A percentile compares a stretch with the other conserved stretches of the same genome.
These are phyloP conservation scores for Neostethus bicornis DNA, from an alignment of 2,797 vertebrate species.

Conservation along the genomic window DNA sequence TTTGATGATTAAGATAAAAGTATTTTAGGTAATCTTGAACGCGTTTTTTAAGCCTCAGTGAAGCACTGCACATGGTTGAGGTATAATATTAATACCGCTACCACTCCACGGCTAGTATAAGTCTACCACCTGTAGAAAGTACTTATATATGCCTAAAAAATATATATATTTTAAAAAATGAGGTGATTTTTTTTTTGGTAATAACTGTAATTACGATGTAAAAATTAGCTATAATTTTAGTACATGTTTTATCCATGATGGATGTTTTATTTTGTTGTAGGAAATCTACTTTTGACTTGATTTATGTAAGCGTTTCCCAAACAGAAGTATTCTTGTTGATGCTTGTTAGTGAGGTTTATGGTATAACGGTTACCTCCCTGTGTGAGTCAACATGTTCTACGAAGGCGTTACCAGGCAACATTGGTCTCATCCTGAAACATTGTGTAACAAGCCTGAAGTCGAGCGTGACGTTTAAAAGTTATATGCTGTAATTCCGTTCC, in stretches of 20 bases:
- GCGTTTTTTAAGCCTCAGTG: too few relatives aligned
- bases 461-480: slow-evolving; percentile 18
- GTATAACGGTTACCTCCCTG: slow-evolving; percentile 1
- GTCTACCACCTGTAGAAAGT: too few relatives aligned
- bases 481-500: too few relatives aligned
- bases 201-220: too few relatives aligned
- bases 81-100: too few relatives aligned
- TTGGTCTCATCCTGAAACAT: slow-evolving; percentile 19
- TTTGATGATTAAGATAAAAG: too few relatives aligned
- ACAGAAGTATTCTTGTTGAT: background rate
- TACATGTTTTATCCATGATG: slow-evolving; percentile 24
- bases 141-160: too few relatives aligned
- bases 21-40: too few relatives aligned
- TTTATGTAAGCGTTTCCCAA: background rate
- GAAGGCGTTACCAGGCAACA: slow-evolving; percentile 36
- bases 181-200: background rate
- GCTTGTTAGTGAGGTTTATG: background rate
- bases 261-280: background rate
- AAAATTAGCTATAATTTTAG: slow-evolving; percentile 6
- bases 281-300: background rate
- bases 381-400: slow-evolving; percentile 34
- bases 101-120: too few relatives aligned
- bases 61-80: too few relatives aligned
- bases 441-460: slow-evolving; percentile 30
- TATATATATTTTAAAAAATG: background rate